Evolutionary conservation across 1,140 invertebrate species (phyloP).

Genomic region (Diorhabda sublineata): DNA sequence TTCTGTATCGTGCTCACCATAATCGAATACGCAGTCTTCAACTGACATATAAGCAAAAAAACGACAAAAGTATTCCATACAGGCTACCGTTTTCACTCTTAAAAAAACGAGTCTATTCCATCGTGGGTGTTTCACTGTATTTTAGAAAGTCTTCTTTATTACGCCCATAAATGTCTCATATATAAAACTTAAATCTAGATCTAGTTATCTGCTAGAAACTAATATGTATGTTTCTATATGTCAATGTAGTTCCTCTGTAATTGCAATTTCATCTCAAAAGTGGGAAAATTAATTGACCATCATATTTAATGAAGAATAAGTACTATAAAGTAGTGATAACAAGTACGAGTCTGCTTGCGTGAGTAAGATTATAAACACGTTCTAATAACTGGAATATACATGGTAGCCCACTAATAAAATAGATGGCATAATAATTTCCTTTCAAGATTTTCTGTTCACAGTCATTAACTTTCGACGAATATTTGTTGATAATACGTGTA

Average conservation of each 20-base stretch:
- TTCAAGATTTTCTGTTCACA: too few relatives aligned
- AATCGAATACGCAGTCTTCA: too few relatives aligned
- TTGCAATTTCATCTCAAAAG: slow-evolving; percentile 18
- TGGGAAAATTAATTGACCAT: slow-evolving; percentile 9
- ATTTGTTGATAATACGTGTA: too few relatives aligned
- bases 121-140: slow-evolving; percentile 38
- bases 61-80: not conserved
- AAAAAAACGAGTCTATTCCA: slow-evolving; percentile 23
- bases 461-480: too few relatives aligned
- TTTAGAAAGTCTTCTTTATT: slow-evolving; percentile 37
- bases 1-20: too few relatives aligned
- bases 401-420: too few relatives aligned
- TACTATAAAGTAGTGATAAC: slow-evolving; percentile 6
- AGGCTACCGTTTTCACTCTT: not conserved
- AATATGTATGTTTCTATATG: slow-evolving; percentile 22
- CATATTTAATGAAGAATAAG: slow-evolving; percentile 13
- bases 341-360: too few relatives aligned
- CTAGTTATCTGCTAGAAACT: slow-evolving; percentile 10
- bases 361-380: too few relatives aligned
- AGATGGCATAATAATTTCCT: too few relatives aligned
- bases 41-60: not conserved
- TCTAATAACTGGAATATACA: too few relatives aligned
- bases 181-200: slow-evolving; percentile 7
- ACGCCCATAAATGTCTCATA: slow-evolving; percentile 29
- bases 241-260: slow-evolving; percentile 26